These are phyloP conservation scores for Macrotis lagotis DNA, from an alignment of 2,113 vertebrate species.

Conservation along the genomic window DNA sequence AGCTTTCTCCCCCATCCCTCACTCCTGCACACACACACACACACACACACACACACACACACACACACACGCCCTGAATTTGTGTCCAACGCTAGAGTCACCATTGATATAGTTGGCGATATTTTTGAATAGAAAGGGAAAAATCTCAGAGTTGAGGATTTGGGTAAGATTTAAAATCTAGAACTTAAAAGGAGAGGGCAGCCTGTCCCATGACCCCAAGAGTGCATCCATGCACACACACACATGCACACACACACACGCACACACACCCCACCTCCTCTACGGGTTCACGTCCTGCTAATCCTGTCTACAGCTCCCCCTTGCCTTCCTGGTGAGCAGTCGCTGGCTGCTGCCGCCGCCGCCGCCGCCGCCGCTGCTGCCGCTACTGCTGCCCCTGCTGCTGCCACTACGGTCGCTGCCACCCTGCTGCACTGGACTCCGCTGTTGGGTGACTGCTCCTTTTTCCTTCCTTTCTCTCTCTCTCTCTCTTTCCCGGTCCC, in stretches of 20 bases:
- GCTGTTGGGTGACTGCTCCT: conserved; percentile 40
- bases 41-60: neutral
- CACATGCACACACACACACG: neutral
- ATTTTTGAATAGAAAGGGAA: conserved; percentile 58
- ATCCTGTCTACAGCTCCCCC: conserved; percentile 46
- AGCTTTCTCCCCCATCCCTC: neutral
- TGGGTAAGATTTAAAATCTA: conserved; percentile 69
- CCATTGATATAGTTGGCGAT: conserved; percentile 67
- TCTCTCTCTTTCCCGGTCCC: conserved; percentile 71
- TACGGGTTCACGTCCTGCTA: conserved; percentile 19
- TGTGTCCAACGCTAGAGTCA: conserved; percentile 74
- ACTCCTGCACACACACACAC: neutral
- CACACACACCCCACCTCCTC: conserved; percentile 51
- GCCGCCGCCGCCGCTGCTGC: conserved; percentile 49
- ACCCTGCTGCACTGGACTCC: conserved; percentile 67
- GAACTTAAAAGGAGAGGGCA: conserved; percentile 7
- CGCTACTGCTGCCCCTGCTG: conserved; percentile 24
- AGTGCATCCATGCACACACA: conserved; percentile 6
- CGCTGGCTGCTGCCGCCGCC: conserved; percentile 47
- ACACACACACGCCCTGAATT: conserved; percentile 62
- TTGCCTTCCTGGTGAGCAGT: conserved; percentile 44
- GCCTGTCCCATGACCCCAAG: neutral
- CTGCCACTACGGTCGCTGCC: conserved; percentile 48
- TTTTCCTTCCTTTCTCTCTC: conserved; percentile 17
- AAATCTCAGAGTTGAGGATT: conserved; percentile 71